These are phyloP conservation scores for Caenorhabditis afra DNA, from an alignment of 2,888 invertebrate species.

Conservation along the genomic window DNA sequence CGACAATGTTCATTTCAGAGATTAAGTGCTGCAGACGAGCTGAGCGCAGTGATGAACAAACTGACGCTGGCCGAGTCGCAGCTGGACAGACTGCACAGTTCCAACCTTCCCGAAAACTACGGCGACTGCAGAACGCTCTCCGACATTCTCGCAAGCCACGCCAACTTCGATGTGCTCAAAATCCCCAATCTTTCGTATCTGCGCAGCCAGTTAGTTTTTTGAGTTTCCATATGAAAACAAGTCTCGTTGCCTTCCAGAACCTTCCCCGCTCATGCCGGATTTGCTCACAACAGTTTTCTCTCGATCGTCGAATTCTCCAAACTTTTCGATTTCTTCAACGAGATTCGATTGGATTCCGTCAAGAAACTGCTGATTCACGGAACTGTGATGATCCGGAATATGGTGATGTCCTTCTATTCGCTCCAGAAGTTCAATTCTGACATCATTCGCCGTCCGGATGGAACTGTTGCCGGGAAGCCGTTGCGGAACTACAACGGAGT, in stretches of 20 bases:
- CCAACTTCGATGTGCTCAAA: background rate
- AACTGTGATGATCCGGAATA: conserved; percentile 8
- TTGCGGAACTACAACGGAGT: conserved; percentile 29
- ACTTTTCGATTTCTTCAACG: conserved; percentile 13
- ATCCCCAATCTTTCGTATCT: conserved; percentile 1
- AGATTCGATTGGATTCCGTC: conserved; percentile 4
- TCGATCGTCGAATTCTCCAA: conserved; percentile 19
- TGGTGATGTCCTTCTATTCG: conserved; percentile 23
- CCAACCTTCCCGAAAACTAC: background rate
- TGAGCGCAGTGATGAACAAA: background rate
- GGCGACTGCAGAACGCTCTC: conserved; percentile 6
- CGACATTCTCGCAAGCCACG: background rate
- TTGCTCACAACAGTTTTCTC: conserved; percentile 20
- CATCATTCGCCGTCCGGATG: conserved; percentile 23
- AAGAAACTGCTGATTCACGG: conserved; percentile 13
- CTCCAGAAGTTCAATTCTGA: conserved; percentile 20
- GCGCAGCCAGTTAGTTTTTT: conserved; percentile 4
- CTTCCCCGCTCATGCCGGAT: conserved; percentile 10
- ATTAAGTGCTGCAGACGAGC: background rate
- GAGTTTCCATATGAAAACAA: background rate
- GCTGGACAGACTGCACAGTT: conserved; percentile 1
- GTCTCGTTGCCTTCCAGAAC: background rate
- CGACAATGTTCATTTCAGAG: background rate
- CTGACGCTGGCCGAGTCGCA: conserved; percentile 9
- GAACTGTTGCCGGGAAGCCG: conserved; percentile 20